Evolutionary conservation across 2,888 invertebrate species (phyloP).

Genomic region (Chaitophorus viminalis): DNA sequence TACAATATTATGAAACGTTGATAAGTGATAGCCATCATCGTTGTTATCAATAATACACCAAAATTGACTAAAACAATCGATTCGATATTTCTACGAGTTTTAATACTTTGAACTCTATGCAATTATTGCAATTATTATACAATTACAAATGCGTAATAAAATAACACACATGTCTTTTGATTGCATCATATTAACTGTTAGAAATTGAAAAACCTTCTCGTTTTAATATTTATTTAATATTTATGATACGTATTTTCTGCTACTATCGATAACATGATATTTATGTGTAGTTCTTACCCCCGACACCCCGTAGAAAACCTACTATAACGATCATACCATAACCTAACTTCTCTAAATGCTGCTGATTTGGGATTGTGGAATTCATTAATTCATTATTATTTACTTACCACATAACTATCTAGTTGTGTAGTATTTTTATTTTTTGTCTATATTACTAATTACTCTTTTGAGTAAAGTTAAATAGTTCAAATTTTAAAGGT

Average conservation of each 20-base stretch:
- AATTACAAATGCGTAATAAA: no score
- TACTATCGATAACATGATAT: background rate
- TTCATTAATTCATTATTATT: background rate
- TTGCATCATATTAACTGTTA: no score
- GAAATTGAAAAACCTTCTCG: no score
- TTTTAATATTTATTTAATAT: no score
- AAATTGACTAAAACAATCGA: no score
- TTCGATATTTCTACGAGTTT: no score
- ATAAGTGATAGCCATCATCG: no score
- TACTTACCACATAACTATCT: background rate
- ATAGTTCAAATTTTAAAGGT: background rate
- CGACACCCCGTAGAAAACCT: background rate
- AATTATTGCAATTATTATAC: rapidly evolving
- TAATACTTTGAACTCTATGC: no score
- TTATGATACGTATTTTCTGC: no score
- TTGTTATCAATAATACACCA: no score
- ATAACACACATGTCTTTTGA: no score
- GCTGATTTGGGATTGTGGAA: background rate
- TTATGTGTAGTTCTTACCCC: background rate
- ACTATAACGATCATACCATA: constrained; percentile 36
- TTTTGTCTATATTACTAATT: background rate
- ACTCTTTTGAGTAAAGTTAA: background rate
- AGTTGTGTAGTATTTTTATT: background rate
- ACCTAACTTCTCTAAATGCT: constrained; percentile 42
- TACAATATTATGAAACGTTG: no score